Evolutionary conservation across 30 jellyfish, hydroid and myxozoan genomes (phyloP).

Genomic region (Turritopsis rubra): DNA sequence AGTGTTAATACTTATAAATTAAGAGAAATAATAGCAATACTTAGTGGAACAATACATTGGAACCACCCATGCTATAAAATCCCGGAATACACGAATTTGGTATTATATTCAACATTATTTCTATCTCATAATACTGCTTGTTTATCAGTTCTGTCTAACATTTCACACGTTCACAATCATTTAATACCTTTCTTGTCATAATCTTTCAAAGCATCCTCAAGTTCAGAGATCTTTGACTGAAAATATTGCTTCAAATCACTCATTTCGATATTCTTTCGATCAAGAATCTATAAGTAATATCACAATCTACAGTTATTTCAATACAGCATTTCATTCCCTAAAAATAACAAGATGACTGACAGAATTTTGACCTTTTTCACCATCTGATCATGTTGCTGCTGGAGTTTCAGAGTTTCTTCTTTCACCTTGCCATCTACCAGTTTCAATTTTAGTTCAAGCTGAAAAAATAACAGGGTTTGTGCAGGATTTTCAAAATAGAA

Average conservation of each 20-base stretch:
- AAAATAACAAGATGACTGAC: too few species aligned
- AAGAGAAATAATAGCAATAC: too few species aligned
- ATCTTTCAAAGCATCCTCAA: conserved; percentile 37
- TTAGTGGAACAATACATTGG: too few species aligned
- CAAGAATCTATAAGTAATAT: conserved; percentile 41
- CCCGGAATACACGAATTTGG: too few species aligned
- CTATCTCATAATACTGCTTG: too few species aligned
- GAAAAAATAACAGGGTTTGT: conserved; percentile 13
- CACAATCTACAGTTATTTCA: neutral
- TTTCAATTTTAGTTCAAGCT: conserved; percentile 9
- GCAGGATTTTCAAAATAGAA: too few species aligned
- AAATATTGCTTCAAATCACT: conserved; percentile 49
- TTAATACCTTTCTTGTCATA: conserved; percentile 51
- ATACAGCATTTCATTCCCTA: too few species aligned
- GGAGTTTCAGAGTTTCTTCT: conserved; percentile 45
- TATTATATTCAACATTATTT: too few species aligned
- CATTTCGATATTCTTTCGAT: conserved; percentile 60
- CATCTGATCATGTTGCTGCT: conserved; percentile 59
- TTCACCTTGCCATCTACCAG: conserved; percentile 40
- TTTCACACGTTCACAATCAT: too few species aligned
- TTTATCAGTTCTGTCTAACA: too few species aligned
- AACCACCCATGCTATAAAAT: too few species aligned
- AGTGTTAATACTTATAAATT: too few species aligned
- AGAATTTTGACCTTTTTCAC: conserved; percentile 49
- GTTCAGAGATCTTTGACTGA: conserved; percentile 38